phyloP scores from a whole-genome alignment of 1,140 invertebrate genomes.

The Venturia canescens region DNA sequence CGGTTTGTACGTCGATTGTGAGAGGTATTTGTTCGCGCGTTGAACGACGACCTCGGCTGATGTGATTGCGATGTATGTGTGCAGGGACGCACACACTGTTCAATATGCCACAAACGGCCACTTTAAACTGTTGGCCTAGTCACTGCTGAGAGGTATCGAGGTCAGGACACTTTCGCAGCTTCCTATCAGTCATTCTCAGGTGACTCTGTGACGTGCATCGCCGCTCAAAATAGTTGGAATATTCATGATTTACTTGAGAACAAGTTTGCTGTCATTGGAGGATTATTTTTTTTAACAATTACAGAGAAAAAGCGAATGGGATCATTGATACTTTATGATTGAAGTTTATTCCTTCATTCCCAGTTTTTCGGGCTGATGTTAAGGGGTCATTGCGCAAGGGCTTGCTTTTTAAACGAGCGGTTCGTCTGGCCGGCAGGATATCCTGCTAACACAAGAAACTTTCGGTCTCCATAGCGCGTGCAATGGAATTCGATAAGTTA shows the following conservation, averaged over 20 bases:
- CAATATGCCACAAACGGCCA: too few species aligned
- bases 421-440: not conserved
- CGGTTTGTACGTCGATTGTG: slow-evolving; percentile 4
- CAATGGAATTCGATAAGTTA: not conserved
- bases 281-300: not conserved
- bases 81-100: not conserved
- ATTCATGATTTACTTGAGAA: not conserved
- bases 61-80: not conserved
- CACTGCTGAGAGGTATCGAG: not conserved
- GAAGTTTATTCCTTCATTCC: too few species aligned
- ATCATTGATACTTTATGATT: too few species aligned
- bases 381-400: too few species aligned
- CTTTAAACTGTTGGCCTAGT: not conserved
- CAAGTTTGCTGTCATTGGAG: not conserved
- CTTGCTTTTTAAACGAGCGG: not conserved
- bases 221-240: not conserved
- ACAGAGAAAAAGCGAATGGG: too few species aligned
- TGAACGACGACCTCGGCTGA: not conserved
- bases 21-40: slow-evolving; percentile 9
- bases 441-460: not conserved
- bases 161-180: not conserved
- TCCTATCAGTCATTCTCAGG: not conserved
- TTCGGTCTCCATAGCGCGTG: not conserved
- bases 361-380: too few species aligned
- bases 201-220: not conserved